Base-by-base conservation (phyloP, 2,113 vertebrate species). In the Pangasianodon hypophthalmus region DNA sequence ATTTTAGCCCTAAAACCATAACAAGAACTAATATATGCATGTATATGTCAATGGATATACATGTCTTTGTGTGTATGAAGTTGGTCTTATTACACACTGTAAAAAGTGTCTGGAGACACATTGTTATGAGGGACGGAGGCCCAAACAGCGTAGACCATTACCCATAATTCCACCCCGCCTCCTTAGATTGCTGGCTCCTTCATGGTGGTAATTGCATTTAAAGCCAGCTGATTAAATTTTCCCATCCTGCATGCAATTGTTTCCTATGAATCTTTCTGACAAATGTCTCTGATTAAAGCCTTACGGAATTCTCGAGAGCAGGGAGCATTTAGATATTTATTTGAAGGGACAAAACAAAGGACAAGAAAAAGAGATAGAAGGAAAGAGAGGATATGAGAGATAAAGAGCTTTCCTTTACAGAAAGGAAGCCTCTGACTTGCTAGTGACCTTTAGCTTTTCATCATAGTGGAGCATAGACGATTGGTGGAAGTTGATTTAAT, bases 221-320 rank as follows among this genome's bases (percentile, higher is more conserved):
- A 92, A 92, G 91, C 84, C 91, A 88, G 88, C 92, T 96, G 94
- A 96, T 96, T 95, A 93, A 92, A 95, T 95, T 95, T 93, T 85
- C 83, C 88, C 92, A 93, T 95, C 94, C 95, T 92, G 93, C 79
- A 90, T 58, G 85, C 93, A 93, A 95, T 96, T 95, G 94, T 95
- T 95, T 95, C 92, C 91, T 92, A 91, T 91, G 93, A 95, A 94
- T 95, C 94, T 95, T 95, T 93, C 94, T 96, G 95, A 96, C 95
- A 96, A 96, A 96, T 94, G 92, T 92, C 93, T 91, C 89, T 93
- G 93, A 95, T 95, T 95, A 95, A 92, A 92, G 94, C 93, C 95
- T 95, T 95, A 96, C 93, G 91, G 94, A 93, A 95, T 95, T 95
- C 95, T 90, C 52, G 37, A n/a, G 48, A 94, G 93, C 92, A 93